Evolutionary conservation across 2,797 vertebrate genomes (phyloP), one percentile per base, ranked within the genome.

Genomic region (Peromyscus eremicus): DNA sequence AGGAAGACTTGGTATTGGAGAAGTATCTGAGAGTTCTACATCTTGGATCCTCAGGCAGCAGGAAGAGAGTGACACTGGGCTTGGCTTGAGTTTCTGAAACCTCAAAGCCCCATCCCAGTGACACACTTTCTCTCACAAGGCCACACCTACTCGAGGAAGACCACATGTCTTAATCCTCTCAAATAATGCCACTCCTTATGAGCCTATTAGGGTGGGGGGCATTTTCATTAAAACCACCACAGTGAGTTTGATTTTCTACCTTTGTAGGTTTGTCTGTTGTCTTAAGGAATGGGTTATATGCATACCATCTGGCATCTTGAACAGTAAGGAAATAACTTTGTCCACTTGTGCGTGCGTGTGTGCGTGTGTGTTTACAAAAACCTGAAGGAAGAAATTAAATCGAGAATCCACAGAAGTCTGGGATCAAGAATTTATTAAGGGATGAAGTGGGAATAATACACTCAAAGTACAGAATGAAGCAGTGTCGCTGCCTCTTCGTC

Each of bases 181-280:
- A 55, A 55, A 25, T 55, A 55, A 52, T 34, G 76, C 40, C 13
- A 76, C 25, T 76, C 13, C 71, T 23, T 76, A 76, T 76, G 12
- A 29, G 75, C 13, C 73, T 76, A 19, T 80, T 27, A 52, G 49
- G 49, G 9, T 29, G 29, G 34, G 27, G 49, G 32, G 16, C 19
- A 55, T n/a, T 57, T 80, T 57, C 32, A 55, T 80, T 81, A 57
- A 81, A 37, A 60, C n/a, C 52, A 60, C 55, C 73, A 43, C 23
- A 40, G n/a, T 89, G 43, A 55, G 29, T 85, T 95, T 96, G 52
- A 34, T 75, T 76, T 90, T 79, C n/a, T 46, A 29, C 57, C 79
- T 80, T 71, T 82, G n/a, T 29, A 71, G 71, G 79, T 2, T 92
- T 97, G 64, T 8, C 79, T 91, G 0, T 79, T 91, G 73, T 6